A percentile compares a stretch with the other conserved stretches of the same genome.
These are phyloP conservation scores for Drosophila erecta DNA, from an alignment of 1,140 invertebrate genomes.

Conservation along the genomic window DNA sequence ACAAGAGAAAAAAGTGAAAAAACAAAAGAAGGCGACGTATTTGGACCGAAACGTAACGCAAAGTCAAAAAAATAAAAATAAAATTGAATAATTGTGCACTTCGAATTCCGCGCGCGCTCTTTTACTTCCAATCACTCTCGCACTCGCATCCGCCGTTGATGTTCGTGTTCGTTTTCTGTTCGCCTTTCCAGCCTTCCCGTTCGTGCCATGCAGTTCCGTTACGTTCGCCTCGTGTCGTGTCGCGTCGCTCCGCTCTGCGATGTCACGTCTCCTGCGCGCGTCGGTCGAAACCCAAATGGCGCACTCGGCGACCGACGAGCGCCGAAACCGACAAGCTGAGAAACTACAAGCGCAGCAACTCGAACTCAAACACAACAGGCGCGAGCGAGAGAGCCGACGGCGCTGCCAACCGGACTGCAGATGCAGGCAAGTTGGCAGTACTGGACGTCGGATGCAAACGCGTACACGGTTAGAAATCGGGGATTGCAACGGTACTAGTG, in stretches of 20 bases:
- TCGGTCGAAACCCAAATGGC: slow-evolving; percentile 63
- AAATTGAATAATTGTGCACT: slow-evolving; percentile 45
- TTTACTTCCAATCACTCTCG: slow-evolving; percentile 28
- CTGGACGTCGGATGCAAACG: slow-evolving; percentile 9
- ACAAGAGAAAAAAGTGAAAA: slow-evolving; percentile 22
- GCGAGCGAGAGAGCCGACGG: slow-evolving; percentile 30
- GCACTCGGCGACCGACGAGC: not conserved
- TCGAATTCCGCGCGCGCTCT: slow-evolving; percentile 41
- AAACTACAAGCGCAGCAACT: not conserved
- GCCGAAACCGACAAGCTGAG: not conserved
- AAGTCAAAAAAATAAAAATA: slow-evolving; percentile 42
- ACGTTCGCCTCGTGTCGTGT: not conserved
- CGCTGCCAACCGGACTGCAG: slow-evolving; percentile 14
- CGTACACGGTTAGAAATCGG: slow-evolving; percentile 5
- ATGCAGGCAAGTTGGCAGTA: slow-evolving; percentile 5
- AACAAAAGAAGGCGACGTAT: slow-evolving; percentile 25
- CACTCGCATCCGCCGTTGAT: slow-evolving; percentile 17
- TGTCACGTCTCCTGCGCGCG: slow-evolving; percentile 55
- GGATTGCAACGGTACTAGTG: not conserved
- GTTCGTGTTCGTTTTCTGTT: slow-evolving; percentile 14
- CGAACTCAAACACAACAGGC: slow-evolving; percentile 10
- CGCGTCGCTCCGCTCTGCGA: slow-evolving; percentile 26
- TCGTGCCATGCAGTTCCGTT: not conserved
- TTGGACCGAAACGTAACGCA: slow-evolving; percentile 22
- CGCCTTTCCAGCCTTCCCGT: slow-evolving; percentile 11